Base-by-base conservation (phyloP, 2,888 invertebrate species). In the Iselma pallidipennis region DNA sequence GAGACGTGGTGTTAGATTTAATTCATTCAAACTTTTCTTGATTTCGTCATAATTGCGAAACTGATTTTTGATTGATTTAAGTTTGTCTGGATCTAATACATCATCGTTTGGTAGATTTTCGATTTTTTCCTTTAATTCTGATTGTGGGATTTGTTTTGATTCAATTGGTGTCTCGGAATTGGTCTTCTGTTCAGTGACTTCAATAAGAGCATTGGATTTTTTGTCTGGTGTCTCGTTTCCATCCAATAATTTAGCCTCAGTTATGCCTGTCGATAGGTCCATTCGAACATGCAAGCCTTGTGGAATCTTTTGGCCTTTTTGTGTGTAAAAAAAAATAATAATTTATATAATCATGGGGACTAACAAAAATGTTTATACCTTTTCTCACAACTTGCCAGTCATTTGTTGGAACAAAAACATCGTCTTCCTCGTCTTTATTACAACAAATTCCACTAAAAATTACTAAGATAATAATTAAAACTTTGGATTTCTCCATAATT, bases 261-360 rank as follows among this genome's bases (percentile, higher is more conserved):
- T 89, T 63, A 85, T 75, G 0, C 91, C 91, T 10, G 91, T 92
- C 79, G 88, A 81, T n/a, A 94, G 81, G 81, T 93, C 89, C 61
- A 92, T 85, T 51, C 91, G 83, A 4, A 92, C 84, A 77, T 94
- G 92, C 2, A 93, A 81, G 1, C 93, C 93, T 59, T 84, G 80
- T 1, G 92, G 92, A 69, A 93, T 85, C 16, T 85, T 82, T 78
- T 91, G 90, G 61, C 89, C 92, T 90, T 68, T 19, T 14, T n/a
- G n/a, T n/a, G n/a, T n/a, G n/a, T n/a, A n/a, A n/a, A 2, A 14
- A 37, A 12, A 9, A 37, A 37, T 5, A 25, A 14, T 28, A 5
- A 10, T 49, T 10, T 14, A 49, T 7, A 25, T 26, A 49, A 26
- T 6, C 49, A 10, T 14, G 16, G 0, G 19, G 21, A n/a, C n/a